Evolutionary conservation across 2,113 vertebrate species (phyloP).

Genomic region (Trogon surrucura): DNA sequence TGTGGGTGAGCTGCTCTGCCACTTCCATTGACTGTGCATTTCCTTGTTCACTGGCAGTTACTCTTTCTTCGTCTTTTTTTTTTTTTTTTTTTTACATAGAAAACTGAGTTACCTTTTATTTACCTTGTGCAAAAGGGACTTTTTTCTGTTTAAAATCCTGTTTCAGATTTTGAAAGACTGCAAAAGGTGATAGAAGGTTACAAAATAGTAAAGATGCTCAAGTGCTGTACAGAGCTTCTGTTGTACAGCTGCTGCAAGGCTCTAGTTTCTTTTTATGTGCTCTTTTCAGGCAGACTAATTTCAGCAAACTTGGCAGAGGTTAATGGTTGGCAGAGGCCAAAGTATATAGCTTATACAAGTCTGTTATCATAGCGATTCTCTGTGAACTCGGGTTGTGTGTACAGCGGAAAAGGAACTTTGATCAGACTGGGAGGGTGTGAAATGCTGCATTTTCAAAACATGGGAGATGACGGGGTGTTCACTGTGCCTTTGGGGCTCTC

Average conservation of each 20-base stretch:
- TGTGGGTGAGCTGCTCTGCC: neutral
- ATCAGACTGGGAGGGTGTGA: neutral
- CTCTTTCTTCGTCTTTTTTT: neutral
- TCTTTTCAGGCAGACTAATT: neutral
- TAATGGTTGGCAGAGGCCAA: neutral
- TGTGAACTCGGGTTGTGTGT: neutral
- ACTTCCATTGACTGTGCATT: neutral
- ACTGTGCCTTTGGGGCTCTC: neutral
- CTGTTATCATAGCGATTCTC: neutral
- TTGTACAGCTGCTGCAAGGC: neutral
- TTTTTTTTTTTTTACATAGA: neutral
- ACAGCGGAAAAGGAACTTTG: neutral
- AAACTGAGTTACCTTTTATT: neutral
- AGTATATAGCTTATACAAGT: neutral
- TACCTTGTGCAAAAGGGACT: neutral
- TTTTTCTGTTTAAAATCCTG: neutral
- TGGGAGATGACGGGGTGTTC: neutral
- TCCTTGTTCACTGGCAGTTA: neutral
- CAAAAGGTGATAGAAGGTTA: neutral
- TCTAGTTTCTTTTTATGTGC: neutral
- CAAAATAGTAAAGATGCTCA: neutral
- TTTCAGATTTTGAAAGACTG: neutral
- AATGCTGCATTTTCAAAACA: neutral
- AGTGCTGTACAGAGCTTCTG: neutral
- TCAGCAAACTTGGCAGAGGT: neutral